Percentiles rank a stretch among this genome's conserved stretches.
phyloP scores from a whole-genome alignment of 1,140 invertebrate species.

The Lordiphosa collinella region DNA sequence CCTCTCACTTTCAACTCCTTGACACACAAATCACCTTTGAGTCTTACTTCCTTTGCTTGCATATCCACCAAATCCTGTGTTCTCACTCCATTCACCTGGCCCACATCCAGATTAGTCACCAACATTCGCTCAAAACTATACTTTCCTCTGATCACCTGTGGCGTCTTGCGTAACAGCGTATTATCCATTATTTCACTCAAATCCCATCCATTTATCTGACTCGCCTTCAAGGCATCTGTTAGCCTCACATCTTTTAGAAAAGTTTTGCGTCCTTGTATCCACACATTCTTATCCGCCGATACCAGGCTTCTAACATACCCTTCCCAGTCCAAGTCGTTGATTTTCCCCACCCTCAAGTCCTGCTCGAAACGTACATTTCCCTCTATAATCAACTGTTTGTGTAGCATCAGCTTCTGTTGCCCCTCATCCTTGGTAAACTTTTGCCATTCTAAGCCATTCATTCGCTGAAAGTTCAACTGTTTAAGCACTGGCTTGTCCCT shows the following conservation, averaged over 20 bases:
- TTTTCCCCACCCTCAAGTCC: slow-evolving; percentile 26
- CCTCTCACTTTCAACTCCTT: slow-evolving; percentile 38
- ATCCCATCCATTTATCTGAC: slow-evolving; percentile 32
- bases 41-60: background rate
- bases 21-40: slow-evolving; percentile 43
- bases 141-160: slow-evolving; percentile 49
- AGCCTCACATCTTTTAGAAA: slow-evolving; percentile 41
- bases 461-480: background rate
- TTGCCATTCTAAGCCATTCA: slow-evolving; percentile 34
- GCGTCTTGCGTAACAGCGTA: slow-evolving; percentile 50
- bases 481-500: background rate
- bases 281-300: slow-evolving; percentile 28
- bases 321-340: slow-evolving; percentile 54
- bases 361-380: slow-evolving; percentile 59
- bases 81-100: slow-evolving; percentile 34
- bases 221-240: slow-evolving; percentile 32
- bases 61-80: slow-evolving; percentile 43
- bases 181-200: slow-evolving; percentile 53
- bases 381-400: slow-evolving; percentile 63
- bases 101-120: slow-evolving; percentile 55
- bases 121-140: slow-evolving; percentile 42
- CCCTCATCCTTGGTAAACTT: slow-evolving; percentile 12
- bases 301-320: slow-evolving; percentile 31
- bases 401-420: slow-evolving; percentile 35
- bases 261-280: slow-evolving; percentile 34